Conservation (phyloP, 1,140 invertebrate genomes). For the Rhynchophorus ferrugineus region DNA sequence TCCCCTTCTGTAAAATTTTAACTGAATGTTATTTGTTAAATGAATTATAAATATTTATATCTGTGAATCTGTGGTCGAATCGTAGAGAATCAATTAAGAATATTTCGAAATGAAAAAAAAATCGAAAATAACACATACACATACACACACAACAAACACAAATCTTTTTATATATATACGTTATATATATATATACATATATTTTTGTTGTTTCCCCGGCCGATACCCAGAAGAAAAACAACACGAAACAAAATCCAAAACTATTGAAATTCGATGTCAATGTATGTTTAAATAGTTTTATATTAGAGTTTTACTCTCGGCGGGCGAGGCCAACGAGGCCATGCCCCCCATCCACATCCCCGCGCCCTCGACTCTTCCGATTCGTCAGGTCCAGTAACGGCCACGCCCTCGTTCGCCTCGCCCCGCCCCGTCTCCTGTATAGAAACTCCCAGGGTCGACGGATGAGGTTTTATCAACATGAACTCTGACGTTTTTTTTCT, state of each 20-base stretch:
- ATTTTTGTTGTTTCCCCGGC: slow-evolving; percentile 14
- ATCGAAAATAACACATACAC: neutral
- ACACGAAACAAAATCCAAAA: neutral
- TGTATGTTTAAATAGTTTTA: slow-evolving; percentile 8
- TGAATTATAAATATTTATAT: slow-evolving; percentile 39
- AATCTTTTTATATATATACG: neutral
- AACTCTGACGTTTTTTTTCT: slow-evolving; percentile 5
- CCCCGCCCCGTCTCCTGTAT: slow-evolving; percentile 9
- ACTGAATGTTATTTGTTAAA: slow-evolving; percentile 41
- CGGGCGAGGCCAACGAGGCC: neutral
- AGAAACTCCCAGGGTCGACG: slow-evolving; percentile 20
- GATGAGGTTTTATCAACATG: slow-evolving; percentile 19
- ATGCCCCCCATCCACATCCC: too few relatives aligned
- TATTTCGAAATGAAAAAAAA: slow-evolving; percentile 5
- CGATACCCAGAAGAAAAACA: too few relatives aligned
- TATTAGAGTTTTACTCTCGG: slow-evolving; percentile 20
- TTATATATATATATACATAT: neutral
- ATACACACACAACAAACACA: neutral
- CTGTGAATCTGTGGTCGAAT: slow-evolving; percentile 31
- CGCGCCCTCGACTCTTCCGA: too few relatives aligned
- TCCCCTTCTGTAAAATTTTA: slow-evolving; percentile 30
- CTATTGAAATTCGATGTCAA: slow-evolving; percentile 19
- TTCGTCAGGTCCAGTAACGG: too few relatives aligned
- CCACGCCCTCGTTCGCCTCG: neutral
- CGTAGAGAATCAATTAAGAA: slow-evolving; percentile 18